Percentiles rank a stretch among this genome's conserved stretches.
Conservation (phyloP, 2,113 vertebrate species). For the Puntigrus tetrazona region DNA sequence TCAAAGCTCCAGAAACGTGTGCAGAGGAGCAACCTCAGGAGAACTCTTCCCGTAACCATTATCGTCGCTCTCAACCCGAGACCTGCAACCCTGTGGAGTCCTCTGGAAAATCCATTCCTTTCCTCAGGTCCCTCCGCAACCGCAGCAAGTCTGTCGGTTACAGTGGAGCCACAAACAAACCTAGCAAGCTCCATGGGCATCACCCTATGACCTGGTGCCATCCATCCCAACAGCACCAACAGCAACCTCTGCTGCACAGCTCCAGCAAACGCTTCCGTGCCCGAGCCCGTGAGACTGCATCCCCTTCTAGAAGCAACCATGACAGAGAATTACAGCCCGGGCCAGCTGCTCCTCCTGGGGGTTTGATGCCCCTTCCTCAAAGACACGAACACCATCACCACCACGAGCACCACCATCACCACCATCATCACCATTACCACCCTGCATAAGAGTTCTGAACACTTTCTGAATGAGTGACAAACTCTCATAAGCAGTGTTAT, state of each 20-base stretch:
- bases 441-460: conserved; percentile 59
- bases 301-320: conserved; percentile 59
- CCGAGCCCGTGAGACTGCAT: conserved; percentile 72
- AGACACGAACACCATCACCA: conserved; percentile 92
- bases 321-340: conserved; percentile 77
- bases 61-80: conserved; percentile 50
- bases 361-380: conserved; percentile 75
- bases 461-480: neutral
- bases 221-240: conserved; percentile 66
- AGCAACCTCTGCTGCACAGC: conserved; percentile 72
- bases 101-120: conserved; percentile 23
- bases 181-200: conserved; percentile 57
- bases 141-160: conserved; percentile 74
- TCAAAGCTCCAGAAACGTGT: conserved; percentile 42
- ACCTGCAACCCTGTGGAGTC: conserved; percentile 39
- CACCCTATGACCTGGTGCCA: conserved; percentile 57
- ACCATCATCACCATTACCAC: conserved; percentile 82
- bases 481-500: neutral
- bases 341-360: conserved; percentile 72
- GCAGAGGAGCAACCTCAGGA: conserved; percentile 40
- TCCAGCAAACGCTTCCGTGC: conserved; percentile 67
- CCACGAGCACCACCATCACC: conserved; percentile 92
- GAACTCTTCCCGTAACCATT: neutral
- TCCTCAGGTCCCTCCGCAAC: conserved; percentile 43
- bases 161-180: conserved; percentile 44